Evolutionary conservation across 2,888 invertebrate species (phyloP), one percentile per base, ranked within the genome.

Genomic region (Caenorhabditis doughertyi): DNA sequence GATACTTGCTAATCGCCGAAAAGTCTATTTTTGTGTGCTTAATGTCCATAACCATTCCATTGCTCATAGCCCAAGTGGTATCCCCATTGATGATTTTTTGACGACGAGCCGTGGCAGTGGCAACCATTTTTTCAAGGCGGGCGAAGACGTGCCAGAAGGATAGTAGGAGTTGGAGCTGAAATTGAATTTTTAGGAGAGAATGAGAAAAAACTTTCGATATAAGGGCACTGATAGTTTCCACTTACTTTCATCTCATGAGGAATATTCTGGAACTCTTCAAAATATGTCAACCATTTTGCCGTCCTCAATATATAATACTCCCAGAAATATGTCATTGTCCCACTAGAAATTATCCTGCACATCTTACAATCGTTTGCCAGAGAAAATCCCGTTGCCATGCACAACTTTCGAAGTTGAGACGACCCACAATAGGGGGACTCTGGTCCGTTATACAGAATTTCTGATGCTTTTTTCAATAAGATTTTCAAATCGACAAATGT

Each of bases 261-360:
- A 29, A 73, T 65, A n/a, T 3, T 23, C 35, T 73, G 73, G 27
- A 73, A 73, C 56, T 73, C 73, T 16, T 73, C 73, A 47, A 73
- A 73, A 35, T 64, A 56, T 3, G 72, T 72, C 62, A 72, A 29
- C 72, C 72, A 72, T 53, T 62, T 72, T 7, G 72, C 53, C 0
- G 35, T 47, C 32, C 73, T 53, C 21, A 73, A 32, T n/a, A 73
- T 5, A 18, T 73, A 73, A 23, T 42, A 73, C 32, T 73, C 73
- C 73, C 73, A 73, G 25, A 73, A 64, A 18, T n/a, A 53, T 1
- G 47, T 32, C n/a, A 49, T 39, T 11, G 51, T 51, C 11, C 51
- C 49, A 11, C 29, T 18, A 4, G 60, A n/a, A 7, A 72, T 3
- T 11, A 23, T 39, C 5, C 27, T 21, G 9, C 25, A 72, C 5